These are phyloP conservation scores for Idaea dimidiata DNA, from an alignment of 2,888 invertebrate species.

Conservation along the genomic window DNA sequence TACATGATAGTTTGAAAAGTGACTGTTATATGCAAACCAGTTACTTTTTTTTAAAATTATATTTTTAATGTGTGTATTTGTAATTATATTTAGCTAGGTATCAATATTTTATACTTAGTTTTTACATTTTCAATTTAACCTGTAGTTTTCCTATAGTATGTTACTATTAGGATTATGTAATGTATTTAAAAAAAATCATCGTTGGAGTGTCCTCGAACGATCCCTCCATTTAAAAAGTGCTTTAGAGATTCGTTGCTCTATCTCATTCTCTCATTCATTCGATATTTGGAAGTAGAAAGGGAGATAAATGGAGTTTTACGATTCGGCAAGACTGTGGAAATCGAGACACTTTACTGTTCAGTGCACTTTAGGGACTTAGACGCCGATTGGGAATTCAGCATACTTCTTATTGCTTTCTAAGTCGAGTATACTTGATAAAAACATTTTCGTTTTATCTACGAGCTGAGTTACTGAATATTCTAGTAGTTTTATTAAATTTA, in stretches of 20 bases:
- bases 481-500: constrained; percentile 1
- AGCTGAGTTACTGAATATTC: neutral
- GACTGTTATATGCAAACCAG: too few species aligned
- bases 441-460: constrained; percentile 20
- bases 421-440: constrained; percentile 31
- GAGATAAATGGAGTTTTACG: constrained; percentile 48
- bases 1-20: too few species aligned
- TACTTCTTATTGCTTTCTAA: constrained; percentile 32
- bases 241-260: constrained; percentile 31
- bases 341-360: constrained; percentile 57
- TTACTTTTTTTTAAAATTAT: too few species aligned
- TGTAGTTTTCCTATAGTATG: neutral
- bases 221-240: constrained; percentile 20
- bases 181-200: constrained; percentile 25
- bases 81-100: too few species aligned
- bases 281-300: constrained; percentile 25
- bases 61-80: too few species aligned
- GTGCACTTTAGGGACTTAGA: constrained; percentile 49
- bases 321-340: constrained; percentile 45
- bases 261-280: constrained; percentile 36
- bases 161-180: constrained; percentile 19
- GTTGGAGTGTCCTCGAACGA: constrained; percentile 20
- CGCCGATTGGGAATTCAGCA: constrained; percentile 37
- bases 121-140: neutral
- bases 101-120: neutral